Evolutionary conservation across 2,888 invertebrate species (phyloP), one percentile per base, ranked within the genome.

Genomic region (Leptinotarsa tumamoca): DNA sequence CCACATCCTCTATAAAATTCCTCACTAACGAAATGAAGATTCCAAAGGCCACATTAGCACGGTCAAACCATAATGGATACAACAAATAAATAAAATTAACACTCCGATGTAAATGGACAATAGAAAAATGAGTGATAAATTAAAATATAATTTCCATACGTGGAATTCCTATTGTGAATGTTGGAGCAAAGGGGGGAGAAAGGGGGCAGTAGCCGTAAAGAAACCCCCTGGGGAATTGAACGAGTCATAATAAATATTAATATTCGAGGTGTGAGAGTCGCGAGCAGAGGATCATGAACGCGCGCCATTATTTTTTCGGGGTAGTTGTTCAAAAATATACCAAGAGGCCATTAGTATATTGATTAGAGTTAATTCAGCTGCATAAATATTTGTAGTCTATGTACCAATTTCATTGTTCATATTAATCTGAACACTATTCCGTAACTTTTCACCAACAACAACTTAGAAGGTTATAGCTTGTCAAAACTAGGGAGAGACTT

Each of bases 171-270:
- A 83, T 84, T 82, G 84, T 84, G 82, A 78, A 76, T 74, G 78
- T 73, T 78, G 79, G 67, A 79, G 75, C 51, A 68, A 58, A 27
- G 73, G 80, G 81, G 82, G 74, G 80, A 78, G 80, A 79, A 82
- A 84, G 83, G 85, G 87, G 86, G 87, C 87, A 87, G 88, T 87
- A 86, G 87, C 86, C 83, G 87, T 87, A 87, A 87, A 87, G 84
- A 83, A 84, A 85, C 87, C 87, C 86, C 86, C 84, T 82, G 86
- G 81, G 81, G 85, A 85, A 82, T 81, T 78, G 80, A 83, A 86
- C 88, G 85, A 87, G 87, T 88, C 87, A 87, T 86, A 88, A 88
- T 88, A 88, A 88, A 88, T 88, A 88, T 87, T 87, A 88, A 79
- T 87, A 87, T 87, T 85, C 84, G 86, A 88, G 86, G 87, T 87